phyloP scores from a whole-genome alignment of 2,113 vertebrate genomes.

The Apistogramma diplotaenia region DNA sequence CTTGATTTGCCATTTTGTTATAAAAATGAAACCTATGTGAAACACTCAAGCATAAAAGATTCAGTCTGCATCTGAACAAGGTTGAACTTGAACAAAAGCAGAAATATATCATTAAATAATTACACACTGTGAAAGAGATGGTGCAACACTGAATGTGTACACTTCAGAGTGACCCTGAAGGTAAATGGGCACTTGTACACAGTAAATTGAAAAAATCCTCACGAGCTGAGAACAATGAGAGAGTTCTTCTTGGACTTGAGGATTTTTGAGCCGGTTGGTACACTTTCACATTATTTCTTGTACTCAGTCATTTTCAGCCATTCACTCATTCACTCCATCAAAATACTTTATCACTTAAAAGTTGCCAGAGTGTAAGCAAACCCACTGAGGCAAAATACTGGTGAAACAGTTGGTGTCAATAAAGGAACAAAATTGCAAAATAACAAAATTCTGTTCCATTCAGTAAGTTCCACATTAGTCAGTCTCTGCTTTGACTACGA shows the following conservation, averaged over 20 bases:
- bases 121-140: background rate
- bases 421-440: background rate
- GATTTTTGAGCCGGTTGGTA: background rate
- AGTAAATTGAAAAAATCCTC: slow-evolving; percentile 18
- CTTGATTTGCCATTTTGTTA: background rate
- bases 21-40: background rate
- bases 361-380: background rate
- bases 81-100: background rate
- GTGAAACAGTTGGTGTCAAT: background rate
- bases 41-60: background rate
- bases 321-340: background rate
- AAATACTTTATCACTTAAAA: background rate
- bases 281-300: background rate
- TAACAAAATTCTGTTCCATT: background rate
- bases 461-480: background rate
- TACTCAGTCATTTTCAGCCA: background rate
- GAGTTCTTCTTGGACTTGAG: background rate
- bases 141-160: background rate
- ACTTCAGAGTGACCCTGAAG: background rate
- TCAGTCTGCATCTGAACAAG: background rate
- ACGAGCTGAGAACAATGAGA: background rate
- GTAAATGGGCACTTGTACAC: slow-evolving; percentile 2
- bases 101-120: background rate
- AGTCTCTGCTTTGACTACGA: background rate
- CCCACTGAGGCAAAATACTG: background rate